phyloP scores from a whole-genome alignment of 1,140 invertebrate species.

The Eueides isabella region DNA sequence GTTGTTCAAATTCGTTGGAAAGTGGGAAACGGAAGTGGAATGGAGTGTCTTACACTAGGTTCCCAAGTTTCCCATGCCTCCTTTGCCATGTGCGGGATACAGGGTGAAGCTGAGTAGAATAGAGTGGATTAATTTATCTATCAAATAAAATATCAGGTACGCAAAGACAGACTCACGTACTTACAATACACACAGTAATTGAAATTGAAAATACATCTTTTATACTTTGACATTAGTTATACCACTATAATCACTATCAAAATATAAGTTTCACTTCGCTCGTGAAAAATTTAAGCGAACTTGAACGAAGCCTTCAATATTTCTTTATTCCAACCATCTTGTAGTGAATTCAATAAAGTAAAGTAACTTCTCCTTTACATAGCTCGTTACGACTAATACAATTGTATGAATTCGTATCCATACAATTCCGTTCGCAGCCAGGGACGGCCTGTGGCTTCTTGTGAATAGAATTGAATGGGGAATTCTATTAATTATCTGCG shows the following conservation, averaged over 20 bases:
- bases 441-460: neutral
- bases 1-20: too few species aligned
- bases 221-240: neutral
- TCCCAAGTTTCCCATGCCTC: too few species aligned
- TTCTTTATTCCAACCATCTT: slow-evolving; percentile 12
- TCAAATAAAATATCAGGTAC: neutral
- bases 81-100: too few species aligned
- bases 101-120: too few species aligned
- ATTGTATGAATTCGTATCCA: neutral
- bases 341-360: slow-evolving; percentile 14
- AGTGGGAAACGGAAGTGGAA: too few species aligned
- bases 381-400: slow-evolving; percentile 14
- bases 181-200: too few species aligned
- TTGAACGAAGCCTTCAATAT: neutral
- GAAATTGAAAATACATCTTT: neutral
- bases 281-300: neutral
- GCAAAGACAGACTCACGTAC: too few species aligned
- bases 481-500: neutral
- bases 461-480: neutral
- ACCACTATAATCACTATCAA: neutral
- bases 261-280: neutral
- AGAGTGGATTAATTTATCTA: too few species aligned
- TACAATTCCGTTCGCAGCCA: neutral
- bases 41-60: too few species aligned
- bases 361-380: neutral